Evolutionary conservation across 2,113 vertebrate genomes (phyloP), one percentile per base, ranked within the genome.

Genomic region (Oncorhynchus keta): DNA sequence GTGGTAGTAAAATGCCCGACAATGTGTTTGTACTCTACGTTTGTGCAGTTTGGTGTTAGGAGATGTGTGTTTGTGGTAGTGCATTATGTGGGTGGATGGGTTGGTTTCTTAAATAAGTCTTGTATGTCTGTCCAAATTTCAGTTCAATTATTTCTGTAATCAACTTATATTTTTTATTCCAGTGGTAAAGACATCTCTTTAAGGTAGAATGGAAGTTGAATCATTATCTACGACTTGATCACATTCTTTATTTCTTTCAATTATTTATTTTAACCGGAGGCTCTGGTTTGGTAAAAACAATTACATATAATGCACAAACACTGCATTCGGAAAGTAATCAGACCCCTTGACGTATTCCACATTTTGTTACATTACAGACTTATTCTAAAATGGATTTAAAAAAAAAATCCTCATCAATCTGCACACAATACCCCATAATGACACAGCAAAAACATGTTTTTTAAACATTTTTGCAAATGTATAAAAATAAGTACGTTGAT

Each of bases 71-170:
- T 67, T 75, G 69, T 59, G 22, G 22, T n/a, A 39, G 24, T 30
- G 73, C 35, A 20, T 39, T 35, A 48, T 4, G 75, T 75, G 68
- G 74, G 75, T 32, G 70, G 8, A 20, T 66, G 12, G 4, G n/a
- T 39, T 7, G 39, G 68, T 70, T 79, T 20, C 13, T 76, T 78
- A 81, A 39, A 39, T 69, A 77, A 77, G 39, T 11, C 20, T 61
- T 77, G 80, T 20, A 32, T 72, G 77, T 68, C 81, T 49, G 48
- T 70, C 30, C 39, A 77, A 65, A 30, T 69, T 73, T 73, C 2
- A 32, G 78, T 68, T 83, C 7, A 66, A 70, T 68, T 68, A 30
- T 61, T 26, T 14, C 22, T 61, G 45, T 71, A 65, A 82, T 85
- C 13, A 16, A 66, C 32, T 32, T 51, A 45, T 20, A n/a, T 32